Base-by-base conservation (phyloP, 2,888 invertebrate species). In the Caenorhabditis uteleia region DNA sequence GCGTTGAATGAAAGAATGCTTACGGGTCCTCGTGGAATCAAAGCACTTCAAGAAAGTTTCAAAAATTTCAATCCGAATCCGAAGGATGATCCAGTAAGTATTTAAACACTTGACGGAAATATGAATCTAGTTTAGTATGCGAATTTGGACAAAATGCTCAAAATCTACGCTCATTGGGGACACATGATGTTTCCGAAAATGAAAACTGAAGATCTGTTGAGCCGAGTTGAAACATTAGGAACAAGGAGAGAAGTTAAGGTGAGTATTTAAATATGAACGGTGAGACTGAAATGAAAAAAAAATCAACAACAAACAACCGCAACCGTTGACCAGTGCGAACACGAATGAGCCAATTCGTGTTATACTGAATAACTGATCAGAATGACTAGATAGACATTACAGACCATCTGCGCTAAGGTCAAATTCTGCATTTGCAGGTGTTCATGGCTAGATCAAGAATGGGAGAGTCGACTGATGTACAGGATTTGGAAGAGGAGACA, bases 141-240 rank as follows among this genome's bases (percentile, higher is more conserved):
- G 2, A 68, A 71, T 43, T 60, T 76, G 25, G 49, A 60, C 10
- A 51, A 43, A 25, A 8, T 62, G 25, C 57, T 75, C 58, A 72
- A 70, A 50, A 64, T 67, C 62, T 68, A 68, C 45, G 64, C 70
- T 21, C 62, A 75, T 49, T 71, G 68, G 71, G 60, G 61, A 1
- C 68, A 71, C 50, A 42, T 71, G 23, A 66, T 73, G 58, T 70
- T 56, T 23, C 75, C 74, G 20, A 53, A 64, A 23, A 27, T 62
- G 58, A 75, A 68, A 42, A 70, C 70, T 16, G 71, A 77, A 53
- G 69, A 70, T 44, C 54, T 73, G 14, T 40, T 70, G 18, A 44
- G 29, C 21, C 44, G 67, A 49, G 71, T 68, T 23, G 74, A 76
- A 43, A 65, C 57, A n/a, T 26, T 76, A 4, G 70, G 76, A 42